Evolutionary conservation across 2,888 invertebrate genomes (phyloP).

Genomic region (Drosophila anomelani): DNA sequence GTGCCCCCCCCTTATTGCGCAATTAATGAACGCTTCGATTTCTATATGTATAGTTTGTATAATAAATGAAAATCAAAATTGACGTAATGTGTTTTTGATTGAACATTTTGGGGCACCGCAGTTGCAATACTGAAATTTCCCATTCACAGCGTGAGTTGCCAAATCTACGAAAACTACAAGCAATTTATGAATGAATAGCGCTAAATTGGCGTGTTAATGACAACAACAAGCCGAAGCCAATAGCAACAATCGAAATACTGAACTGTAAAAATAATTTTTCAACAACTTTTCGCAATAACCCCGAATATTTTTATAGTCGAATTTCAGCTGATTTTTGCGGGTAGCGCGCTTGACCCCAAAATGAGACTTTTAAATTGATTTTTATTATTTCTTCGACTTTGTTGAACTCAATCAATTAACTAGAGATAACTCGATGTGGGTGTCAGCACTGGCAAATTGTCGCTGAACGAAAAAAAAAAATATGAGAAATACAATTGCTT

Average conservation of each 20-base stretch:
- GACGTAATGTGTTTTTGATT: constrained; percentile 76
- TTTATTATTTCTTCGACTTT: constrained; percentile 80
- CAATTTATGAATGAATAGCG: constrained; percentile 73
- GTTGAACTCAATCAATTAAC: constrained; percentile 83
- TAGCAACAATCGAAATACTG: constrained; percentile 10
- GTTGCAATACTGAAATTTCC: constrained; percentile 47
- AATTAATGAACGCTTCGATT: constrained; percentile 28
- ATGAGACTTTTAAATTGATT: constrained; percentile 73
- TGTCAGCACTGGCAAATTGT: constrained; percentile 64
- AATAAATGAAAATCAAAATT: constrained; percentile 61
- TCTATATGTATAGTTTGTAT: constrained; percentile 12
- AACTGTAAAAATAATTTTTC: constrained; percentile 50
- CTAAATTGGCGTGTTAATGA: constrained; percentile 65
- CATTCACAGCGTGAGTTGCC: constrained; percentile 58
- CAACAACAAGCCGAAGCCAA: constrained; percentile 37
- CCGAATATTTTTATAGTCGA: constrained; percentile 42
- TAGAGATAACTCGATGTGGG: constrained; percentile 73
- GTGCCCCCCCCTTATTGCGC: constrained; percentile 16
- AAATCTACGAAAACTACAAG: constrained; percentile 56
- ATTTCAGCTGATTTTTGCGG: constrained; percentile 50
- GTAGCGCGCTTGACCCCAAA: constrained; percentile 73
- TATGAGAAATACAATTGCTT: constrained; percentile 13
- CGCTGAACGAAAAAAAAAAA: constrained; percentile 12
- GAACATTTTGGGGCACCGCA: constrained; percentile 52
- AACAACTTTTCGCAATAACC: constrained; percentile 67